A percentile compares a stretch with the other conserved stretches of the same genome.
phyloP scores from a whole-genome alignment of 2,113 vertebrate genomes.

The Crotophaga sulcirostris region DNA sequence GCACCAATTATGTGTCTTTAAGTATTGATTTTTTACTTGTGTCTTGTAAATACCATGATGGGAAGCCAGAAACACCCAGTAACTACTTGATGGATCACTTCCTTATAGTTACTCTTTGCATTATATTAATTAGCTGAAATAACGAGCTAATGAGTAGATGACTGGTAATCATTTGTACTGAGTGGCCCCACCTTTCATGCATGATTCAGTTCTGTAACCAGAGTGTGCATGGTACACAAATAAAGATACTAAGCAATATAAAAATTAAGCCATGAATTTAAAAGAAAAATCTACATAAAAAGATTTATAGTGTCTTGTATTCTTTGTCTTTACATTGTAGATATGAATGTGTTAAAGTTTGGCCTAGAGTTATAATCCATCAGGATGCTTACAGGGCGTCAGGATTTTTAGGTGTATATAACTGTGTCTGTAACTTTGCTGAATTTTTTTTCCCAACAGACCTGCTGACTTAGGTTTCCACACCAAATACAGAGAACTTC shows the following conservation, averaged over 20 bases:
- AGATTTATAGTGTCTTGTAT: neutral
- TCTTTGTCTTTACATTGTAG: neutral
- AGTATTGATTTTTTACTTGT: neutral
- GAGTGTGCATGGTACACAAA: neutral
- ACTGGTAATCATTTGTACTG: neutral
- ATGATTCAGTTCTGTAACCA: neutral
- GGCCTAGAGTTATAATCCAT: neutral
- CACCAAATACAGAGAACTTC: constrained; percentile 33
- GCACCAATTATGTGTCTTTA: neutral
- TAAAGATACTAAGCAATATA: neutral
- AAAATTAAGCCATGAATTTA: neutral
- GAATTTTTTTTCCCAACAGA: neutral
- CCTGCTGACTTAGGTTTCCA: constrained; percentile 3
- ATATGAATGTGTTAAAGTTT: neutral
- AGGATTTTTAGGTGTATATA: neutral
- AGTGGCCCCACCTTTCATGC: neutral
- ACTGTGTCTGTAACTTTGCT: neutral
- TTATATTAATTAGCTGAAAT: neutral
- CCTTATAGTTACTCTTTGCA: neutral
- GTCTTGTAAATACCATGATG: neutral
- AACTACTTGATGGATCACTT: neutral
- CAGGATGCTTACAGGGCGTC: neutral
- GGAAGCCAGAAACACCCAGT: neutral
- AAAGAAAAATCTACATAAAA: neutral
- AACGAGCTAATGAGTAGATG: neutral